Conservation (phyloP, 2,113 vertebrate species). For the Tonatia bakeri region DNA sequence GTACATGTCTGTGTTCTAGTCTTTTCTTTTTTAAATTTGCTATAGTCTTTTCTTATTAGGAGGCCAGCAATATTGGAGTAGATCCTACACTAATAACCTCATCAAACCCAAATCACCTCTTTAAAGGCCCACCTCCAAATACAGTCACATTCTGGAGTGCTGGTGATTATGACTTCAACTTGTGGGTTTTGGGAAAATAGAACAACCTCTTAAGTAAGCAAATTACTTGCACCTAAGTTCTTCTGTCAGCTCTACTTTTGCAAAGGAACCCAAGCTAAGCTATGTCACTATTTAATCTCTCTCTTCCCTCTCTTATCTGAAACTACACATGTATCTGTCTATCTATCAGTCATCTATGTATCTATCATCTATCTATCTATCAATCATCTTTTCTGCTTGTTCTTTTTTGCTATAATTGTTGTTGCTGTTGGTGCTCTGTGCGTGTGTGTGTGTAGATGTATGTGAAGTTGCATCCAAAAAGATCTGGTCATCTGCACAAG, state of each 20-base stretch:
- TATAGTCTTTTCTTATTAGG: not conserved
- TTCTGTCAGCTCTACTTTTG: not conserved
- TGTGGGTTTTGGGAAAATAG: not conserved
- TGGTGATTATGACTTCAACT: not conserved
- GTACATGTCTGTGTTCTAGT: not conserved
- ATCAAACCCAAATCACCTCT: not conserved
- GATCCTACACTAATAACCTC: not conserved
- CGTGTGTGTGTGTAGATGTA: not conserved
- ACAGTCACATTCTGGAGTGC: not conserved
- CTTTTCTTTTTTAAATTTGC: not conserved
- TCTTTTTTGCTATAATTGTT: not conserved
- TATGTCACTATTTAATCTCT: not conserved
- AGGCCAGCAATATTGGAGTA: not conserved
- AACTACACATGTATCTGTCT: not conserved
- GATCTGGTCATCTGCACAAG: not conserved
- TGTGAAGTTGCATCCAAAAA: not conserved
- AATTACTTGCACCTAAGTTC: not conserved
- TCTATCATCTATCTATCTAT: not conserved
- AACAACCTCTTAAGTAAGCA: not conserved
- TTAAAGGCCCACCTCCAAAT: not conserved
- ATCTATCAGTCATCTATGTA: not conserved
- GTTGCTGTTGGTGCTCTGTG: not conserved
- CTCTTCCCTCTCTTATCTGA: not conserved
- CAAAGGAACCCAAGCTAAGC: not conserved
- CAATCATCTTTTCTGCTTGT: not conserved